phyloP scores from a whole-genome alignment of 92 coral and sea anemone genomes.

The Paragorgia papillata region DNA sequence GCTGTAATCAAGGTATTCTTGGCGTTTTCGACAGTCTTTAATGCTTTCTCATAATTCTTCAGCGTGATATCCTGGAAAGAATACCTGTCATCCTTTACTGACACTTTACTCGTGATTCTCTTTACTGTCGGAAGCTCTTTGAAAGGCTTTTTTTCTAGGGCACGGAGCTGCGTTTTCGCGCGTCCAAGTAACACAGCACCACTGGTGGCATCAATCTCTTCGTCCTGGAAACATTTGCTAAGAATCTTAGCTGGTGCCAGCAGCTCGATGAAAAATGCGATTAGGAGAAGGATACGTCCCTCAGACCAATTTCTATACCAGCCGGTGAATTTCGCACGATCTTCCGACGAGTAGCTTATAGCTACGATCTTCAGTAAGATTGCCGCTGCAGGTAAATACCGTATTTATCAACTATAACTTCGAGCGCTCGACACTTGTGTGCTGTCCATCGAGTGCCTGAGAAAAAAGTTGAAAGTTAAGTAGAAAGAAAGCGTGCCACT shows the following conservation, averaged over 20 bases:
- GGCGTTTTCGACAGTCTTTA: conserved; percentile 40
- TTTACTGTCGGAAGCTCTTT: conserved; percentile 62
- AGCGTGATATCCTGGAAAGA: conserved; percentile 57
- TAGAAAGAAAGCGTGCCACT: not conserved
- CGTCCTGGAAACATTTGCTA: conserved; percentile 58
- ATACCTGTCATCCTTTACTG: too few relatives aligned
- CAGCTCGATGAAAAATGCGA: conserved; percentile 47
- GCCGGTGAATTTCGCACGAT: conserved; percentile 66
- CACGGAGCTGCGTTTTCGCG: conserved; percentile 65
- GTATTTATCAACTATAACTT: conserved; percentile 63
- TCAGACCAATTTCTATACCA: conserved; percentile 56
- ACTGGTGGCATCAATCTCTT: conserved; percentile 47
- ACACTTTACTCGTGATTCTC: conserved; percentile 48
- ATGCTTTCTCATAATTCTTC: conserved; percentile 48
- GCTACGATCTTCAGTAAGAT: conserved; percentile 58
- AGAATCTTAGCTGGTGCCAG: conserved; percentile 65
- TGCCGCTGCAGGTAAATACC: conserved; percentile 68
- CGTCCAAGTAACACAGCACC: conserved; percentile 41
- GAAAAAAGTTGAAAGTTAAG: conserved; percentile 9
- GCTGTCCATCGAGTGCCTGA: conserved; percentile 72
- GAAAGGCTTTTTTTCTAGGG: conserved; percentile 46
- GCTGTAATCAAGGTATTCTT: conserved; percentile 52
- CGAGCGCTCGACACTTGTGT: conserved; percentile 63
- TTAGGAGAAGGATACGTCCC: conserved; percentile 53
- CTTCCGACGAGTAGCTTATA: conserved; percentile 58